Evolutionary conservation across 2,113 vertebrate species (phyloP), one percentile per base, ranked within the genome.

Genomic region (Lepisosteus osseus): DNA sequence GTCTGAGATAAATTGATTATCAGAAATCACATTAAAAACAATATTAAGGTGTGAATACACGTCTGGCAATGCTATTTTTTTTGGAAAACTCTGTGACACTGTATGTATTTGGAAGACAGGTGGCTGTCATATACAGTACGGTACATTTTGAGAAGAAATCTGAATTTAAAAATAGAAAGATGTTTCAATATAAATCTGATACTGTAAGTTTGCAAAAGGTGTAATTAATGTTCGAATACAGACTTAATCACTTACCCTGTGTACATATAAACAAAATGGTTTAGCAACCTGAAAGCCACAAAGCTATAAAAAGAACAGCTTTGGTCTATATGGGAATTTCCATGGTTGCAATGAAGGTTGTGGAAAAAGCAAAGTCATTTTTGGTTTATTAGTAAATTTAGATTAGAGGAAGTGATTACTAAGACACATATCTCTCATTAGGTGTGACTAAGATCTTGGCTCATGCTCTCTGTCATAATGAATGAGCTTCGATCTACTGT

Each of bases 191-290:
- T 12, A 51, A 54, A 51, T 42, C 3, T 66, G 4, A 55, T 51
- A 15, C 29, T 29, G 61, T 13, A 15, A 61, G 43, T 51, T 41
- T 47, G 76, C 43, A 40, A 69, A 68, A 72, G 63, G 61, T 67
- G 44, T 78, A 73, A 75, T 72, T 73, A 62, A 70, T 67, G 56
- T 61, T 67, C 15, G 72, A 72, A 64, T 62, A 43, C 44, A 45
- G 43, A 17, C 62, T 59, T 62, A 72, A 76, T 76, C 57, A 66
- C 64, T 61, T 68, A 64, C 67, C 67, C 44, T 3, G 47, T n/a
- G 62, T 43, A 65, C 70, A 76, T 51, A 72, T 75, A 61, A 68
- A 68, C 44, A 68, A 68, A n/a, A 13, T 14, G 11, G 43, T 13
- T 54, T 47, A 13, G 43, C 66, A 66, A 66, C 6, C 40, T 11